These are phyloP conservation scores for Sorex maritimensis DNA, from an alignment of 2,797 vertebrate species.

Conservation along the genomic window DNA sequence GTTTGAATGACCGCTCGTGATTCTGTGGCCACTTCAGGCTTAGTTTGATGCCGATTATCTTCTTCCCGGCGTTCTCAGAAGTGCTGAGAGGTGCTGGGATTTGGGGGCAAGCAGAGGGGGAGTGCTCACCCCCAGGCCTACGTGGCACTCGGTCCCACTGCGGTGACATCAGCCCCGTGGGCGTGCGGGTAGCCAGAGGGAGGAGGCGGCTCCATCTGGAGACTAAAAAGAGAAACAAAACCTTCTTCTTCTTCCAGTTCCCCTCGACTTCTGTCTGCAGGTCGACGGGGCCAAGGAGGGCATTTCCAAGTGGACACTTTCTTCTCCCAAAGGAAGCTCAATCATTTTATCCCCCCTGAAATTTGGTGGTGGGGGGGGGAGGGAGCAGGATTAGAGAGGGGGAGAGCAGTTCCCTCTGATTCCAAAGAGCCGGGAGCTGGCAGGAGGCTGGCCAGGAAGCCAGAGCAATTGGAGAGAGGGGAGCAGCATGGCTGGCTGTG, in stretches of 20 bases:
- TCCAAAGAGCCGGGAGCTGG: background rate
- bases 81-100: background rate
- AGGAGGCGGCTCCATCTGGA: constrained; percentile 70
- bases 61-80: background rate
- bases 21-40: background rate
- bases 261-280: background rate
- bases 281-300: constrained; percentile 63
- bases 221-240: constrained; percentile 67
- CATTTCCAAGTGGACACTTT: constrained; percentile 61
- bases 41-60: background rate
- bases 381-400: too few species aligned
- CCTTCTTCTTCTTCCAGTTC: constrained; percentile 15
- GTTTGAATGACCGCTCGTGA: too few species aligned
- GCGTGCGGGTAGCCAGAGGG: constrained; percentile 51
- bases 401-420: background rate
- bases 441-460: background rate
- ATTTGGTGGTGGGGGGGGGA: too few species aligned
- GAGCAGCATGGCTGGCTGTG: too few species aligned
- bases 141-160: background rate
- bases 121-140: background rate
- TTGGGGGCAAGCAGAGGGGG: background rate
- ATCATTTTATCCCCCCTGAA: constrained; percentile 18
- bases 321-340: constrained; percentile 41
- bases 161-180: constrained; percentile 29
- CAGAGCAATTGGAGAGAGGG: background rate